phyloP scores from a whole-genome alignment of 2,113 vertebrate genomes.

The Struthio camelus region DNA sequence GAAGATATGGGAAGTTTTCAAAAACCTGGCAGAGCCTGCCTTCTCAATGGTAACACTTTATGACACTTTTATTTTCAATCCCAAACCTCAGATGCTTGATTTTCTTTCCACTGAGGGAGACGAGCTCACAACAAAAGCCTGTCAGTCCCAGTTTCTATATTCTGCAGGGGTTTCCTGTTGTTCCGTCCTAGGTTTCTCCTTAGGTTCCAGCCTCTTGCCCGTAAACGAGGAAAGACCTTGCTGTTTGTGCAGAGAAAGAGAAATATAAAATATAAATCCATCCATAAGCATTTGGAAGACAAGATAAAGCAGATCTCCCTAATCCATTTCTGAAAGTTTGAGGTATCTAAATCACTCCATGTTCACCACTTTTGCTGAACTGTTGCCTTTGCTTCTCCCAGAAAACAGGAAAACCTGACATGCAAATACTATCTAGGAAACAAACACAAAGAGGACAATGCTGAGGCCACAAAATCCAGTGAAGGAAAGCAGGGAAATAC shows the following conservation, averaged over 20 bases:
- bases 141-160: neutral
- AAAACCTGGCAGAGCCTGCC: slow-evolving; percentile 66
- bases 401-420: neutral
- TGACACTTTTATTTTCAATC: slow-evolving; percentile 72
- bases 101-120: slow-evolving; percentile 12
- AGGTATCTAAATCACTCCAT: neutral
- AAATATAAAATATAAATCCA: neutral
- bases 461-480: neutral
- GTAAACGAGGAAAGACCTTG: neutral
- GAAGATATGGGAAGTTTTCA: slow-evolving; percentile 72
- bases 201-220: neutral
- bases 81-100: slow-evolving; percentile 61
- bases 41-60: slow-evolving; percentile 69
- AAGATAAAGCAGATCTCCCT: neutral
- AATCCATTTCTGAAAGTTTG: neutral
- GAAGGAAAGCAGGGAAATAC: neutral
- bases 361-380: neutral
- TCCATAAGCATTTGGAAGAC: neutral
- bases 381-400: neutral
- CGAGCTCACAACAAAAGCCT: neutral
- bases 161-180: neutral
- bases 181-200: neutral
- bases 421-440: neutral
- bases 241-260: neutral
- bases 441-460: neutral